Conservation (phyloP, 2,113 vertebrate genomes). For the Ranitomeya imitator region DNA sequence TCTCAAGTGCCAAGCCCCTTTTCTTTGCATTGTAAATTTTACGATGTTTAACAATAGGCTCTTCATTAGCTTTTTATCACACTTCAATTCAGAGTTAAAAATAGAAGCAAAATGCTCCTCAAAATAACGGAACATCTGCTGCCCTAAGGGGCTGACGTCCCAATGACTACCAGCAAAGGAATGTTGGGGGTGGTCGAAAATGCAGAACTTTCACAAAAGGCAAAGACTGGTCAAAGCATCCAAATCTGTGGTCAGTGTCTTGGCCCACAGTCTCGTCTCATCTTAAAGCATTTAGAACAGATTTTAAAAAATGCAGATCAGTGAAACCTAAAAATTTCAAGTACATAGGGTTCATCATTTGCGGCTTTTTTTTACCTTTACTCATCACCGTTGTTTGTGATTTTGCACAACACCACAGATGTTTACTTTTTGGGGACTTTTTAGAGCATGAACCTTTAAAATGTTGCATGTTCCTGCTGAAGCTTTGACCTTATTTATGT, state of each 20-base stretch:
- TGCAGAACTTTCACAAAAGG: conserved; percentile 7
- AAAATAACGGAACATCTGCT: conserved; percentile 8
- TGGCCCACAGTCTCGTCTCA: not conserved
- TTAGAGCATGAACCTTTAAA: too few species aligned
- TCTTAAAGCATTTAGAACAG: not conserved
- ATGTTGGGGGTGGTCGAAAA: conserved; percentile 7
- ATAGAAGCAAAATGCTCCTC: not conserved
- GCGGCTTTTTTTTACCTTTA: too few species aligned
- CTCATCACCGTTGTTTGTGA: too few species aligned
- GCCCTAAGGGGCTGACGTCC: not conserved
- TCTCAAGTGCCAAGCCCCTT: not conserved
- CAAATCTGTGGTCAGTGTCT: not conserved
- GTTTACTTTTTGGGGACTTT: too few species aligned
- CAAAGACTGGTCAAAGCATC: not conserved
- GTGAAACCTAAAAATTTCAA: not conserved
- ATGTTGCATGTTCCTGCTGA: too few species aligned
- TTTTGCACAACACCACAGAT: too few species aligned
- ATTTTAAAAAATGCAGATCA: not conserved
- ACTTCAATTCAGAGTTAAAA: not conserved
- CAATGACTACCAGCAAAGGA: conserved; percentile 4
- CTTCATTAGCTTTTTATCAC: not conserved
- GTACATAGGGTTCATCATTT: too few species aligned
- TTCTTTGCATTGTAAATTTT: not conserved
- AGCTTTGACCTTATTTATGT: too few species aligned
- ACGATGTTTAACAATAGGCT: not conserved